These are phyloP conservation scores for Drosophila testacea DNA, from an alignment of 2,888 invertebrate genomes.

Conservation along the genomic window DNA sequence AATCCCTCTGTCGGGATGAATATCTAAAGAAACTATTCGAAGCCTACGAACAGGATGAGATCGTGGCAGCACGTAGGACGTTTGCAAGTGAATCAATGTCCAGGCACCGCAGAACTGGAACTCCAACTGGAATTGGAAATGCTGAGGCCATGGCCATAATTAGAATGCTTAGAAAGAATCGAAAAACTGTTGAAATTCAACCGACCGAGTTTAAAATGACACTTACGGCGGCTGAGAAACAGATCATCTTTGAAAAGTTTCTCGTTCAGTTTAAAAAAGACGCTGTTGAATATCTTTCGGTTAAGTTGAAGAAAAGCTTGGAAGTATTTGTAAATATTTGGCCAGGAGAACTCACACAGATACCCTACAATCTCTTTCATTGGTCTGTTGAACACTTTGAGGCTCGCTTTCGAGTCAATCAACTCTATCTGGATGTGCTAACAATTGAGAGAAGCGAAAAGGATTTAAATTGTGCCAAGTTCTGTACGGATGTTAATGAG, in stretches of 20 bases:
- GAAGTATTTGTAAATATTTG: constrained; percentile 31
- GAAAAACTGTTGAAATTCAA: neutral
- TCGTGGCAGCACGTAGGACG: neutral
- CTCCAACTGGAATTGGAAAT: neutral
- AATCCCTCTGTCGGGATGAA: constrained; percentile 42
- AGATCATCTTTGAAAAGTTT: neutral
- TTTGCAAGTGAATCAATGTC: neutral
- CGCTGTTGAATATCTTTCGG: constrained; percentile 47
- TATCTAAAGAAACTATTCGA: constrained; percentile 26
- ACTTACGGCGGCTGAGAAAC: constrained; percentile 9
- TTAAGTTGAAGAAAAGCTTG: constrained; percentile 39
- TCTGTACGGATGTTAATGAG: constrained; percentile 51
- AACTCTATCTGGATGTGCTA: constrained; percentile 58
- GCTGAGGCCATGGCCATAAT: constrained; percentile 39
- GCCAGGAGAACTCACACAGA: constrained; percentile 34
- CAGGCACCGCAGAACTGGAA: neutral
- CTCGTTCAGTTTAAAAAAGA: constrained; percentile 39
- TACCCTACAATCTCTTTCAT: constrained; percentile 51
- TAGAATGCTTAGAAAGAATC: neutral
- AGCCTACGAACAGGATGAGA: neutral
- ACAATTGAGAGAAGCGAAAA: constrained; percentile 22
- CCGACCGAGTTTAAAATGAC: neutral
- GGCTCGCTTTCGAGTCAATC: constrained; percentile 27
- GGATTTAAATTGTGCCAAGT: constrained; percentile 58
- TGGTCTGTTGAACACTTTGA: constrained; percentile 55